Base-by-base conservation (phyloP, 2,113 vertebrate species). In the Malurus elegans region DNA sequence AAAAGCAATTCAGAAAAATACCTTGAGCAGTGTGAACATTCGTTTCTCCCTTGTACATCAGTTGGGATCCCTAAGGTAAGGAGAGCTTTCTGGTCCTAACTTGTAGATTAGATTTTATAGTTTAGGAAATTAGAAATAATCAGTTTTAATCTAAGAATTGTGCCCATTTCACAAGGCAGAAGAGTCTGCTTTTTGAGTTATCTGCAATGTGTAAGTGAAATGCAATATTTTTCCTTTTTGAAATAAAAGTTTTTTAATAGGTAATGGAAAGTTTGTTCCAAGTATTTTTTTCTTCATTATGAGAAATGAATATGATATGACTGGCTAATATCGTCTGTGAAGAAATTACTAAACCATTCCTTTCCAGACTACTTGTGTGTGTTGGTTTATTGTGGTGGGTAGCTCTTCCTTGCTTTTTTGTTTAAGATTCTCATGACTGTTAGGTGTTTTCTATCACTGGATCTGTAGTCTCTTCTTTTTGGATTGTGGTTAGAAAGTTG, bases 1-100 rank as follows among this genome's bases (percentile, higher is more conserved):
- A 99, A 99, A 98, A 99, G 98, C 97, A 99, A 98, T 96, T 99
- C 99, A 3, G 99, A 99, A 97, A 99, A 98, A 90, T 98, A 99
- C 93, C 98, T 99, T 92, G 99, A 99, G 74, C 99, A 98, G 98
- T 99, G 99, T 95, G 99, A 99, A 83, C 99, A 99, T 88, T 99
- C 99, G 0, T 99, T 99, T 97, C 98, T 99, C 97, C 98, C 99
- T 74, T 97, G 98, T 84, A 98, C 98, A 25, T 98, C 98, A 82
- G 95, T 99, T 93, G 99, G 99, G 70, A 98, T 99, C 95, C 92
- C 98, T 74, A 99, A 99, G 99, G 99, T 99, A 98, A 96, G 95
- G 29, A 83, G 53, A 74, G 2, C 45, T 79, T 79, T 36, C 29
- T 45, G 29, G 6, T 72, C 34, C 81, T 88, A 44, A 40, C 14